phyloP scores from a whole-genome alignment of 2,113 vertebrate species.

The Chlorodrepanis virens region DNA sequence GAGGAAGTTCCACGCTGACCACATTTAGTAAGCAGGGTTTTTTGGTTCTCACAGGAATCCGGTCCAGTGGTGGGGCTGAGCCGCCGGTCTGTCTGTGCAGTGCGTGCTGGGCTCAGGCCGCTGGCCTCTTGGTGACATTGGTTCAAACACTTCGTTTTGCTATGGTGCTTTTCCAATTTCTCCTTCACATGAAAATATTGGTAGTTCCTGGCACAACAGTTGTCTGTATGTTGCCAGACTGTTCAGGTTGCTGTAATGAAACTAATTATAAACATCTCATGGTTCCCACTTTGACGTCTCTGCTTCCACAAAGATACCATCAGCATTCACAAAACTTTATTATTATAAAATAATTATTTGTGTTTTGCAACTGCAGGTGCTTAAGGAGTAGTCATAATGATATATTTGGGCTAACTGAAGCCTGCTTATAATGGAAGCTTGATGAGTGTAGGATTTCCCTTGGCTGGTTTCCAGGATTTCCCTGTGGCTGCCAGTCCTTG shows the following conservation, averaged over 20 bases:
- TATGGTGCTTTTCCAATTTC: not conserved
- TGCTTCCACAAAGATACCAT: not conserved
- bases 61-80: rapidly evolving
- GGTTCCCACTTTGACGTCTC: not conserved
- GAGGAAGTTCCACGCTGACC: not conserved
- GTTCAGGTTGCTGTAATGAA: not conserved
- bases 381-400: not conserved
- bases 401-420: not conserved
- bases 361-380: not conserved
- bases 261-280: not conserved
- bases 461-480: not conserved
- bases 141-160: not conserved
- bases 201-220: not conserved
- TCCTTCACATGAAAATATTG: not conserved
- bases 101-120: rapidly evolving
- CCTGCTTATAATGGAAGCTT: not conserved
- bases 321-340: not conserved
- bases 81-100: not conserved
- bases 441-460: not conserved
- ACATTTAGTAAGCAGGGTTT: not conserved
- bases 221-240: not conserved
- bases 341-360: not conserved
- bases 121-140: rapidly evolving
- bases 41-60: not conserved
- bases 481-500: not conserved